Conservation (phyloP, 2,888 invertebrate species). For the Bombylius discolor region DNA sequence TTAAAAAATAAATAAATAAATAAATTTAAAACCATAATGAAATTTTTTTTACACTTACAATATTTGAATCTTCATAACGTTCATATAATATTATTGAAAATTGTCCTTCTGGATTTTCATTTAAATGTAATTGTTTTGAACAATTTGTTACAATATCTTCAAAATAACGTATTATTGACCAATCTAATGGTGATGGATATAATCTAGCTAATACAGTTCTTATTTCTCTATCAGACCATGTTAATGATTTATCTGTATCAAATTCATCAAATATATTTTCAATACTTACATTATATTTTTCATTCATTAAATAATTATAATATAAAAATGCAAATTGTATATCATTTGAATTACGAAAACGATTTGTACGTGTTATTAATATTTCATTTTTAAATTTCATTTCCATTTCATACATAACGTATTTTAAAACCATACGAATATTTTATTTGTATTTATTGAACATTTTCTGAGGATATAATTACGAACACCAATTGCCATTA, state of each 20-base stretch:
- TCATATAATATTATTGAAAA: slow-evolving; percentile 45
- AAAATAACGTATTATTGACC: slow-evolving; percentile 48
- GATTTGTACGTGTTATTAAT: slow-evolving; percentile 49
- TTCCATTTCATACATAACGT: slow-evolving; percentile 50
- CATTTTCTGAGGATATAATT: too few species aligned
- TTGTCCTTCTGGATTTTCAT: slow-evolving; percentile 29
- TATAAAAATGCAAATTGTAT: slow-evolving; percentile 69
- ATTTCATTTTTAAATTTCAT: slow-evolving; percentile 48
- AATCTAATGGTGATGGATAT: slow-evolving; percentile 54
- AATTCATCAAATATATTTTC: slow-evolving; percentile 54
- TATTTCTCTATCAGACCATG: slow-evolving; percentile 67
- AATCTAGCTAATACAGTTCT: slow-evolving; percentile 55
- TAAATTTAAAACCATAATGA: too few species aligned
- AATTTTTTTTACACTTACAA: slow-evolving; percentile 39
- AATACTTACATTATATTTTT: slow-evolving; percentile 38
- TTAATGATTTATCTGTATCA: slow-evolving; percentile 62
- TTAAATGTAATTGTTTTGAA: slow-evolving; percentile 27
- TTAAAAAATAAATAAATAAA: slow-evolving; percentile 6
- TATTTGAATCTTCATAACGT: slow-evolving; percentile 56
- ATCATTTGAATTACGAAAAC: slow-evolving; percentile 50
- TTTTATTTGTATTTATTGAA: too few species aligned
- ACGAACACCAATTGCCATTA: too few species aligned
- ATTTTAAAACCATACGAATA: too few species aligned
- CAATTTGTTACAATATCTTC: slow-evolving; percentile 54
- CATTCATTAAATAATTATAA: slow-evolving; percentile 59